A percentile compares a stretch with the other conserved stretches of the same genome.
These are phyloP conservation scores for Dolichallabes microphthalmus DNA, from an alignment of 2,113 vertebrate species.

Conservation along the genomic window DNA sequence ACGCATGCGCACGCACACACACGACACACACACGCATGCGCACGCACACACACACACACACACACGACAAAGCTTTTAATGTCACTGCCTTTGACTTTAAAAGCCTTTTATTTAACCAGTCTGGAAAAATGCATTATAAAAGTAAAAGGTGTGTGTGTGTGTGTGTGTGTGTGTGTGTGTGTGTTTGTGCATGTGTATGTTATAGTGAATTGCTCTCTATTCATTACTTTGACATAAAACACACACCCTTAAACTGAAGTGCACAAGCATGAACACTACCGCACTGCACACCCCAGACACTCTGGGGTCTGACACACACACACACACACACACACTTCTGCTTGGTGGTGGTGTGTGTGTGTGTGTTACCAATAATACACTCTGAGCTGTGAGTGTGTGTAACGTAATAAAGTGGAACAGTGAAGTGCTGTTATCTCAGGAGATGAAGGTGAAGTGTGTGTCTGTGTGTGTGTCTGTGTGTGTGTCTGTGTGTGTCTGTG, in stretches of 20 bases:
- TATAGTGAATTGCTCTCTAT: background rate
- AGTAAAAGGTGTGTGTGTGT: background rate
- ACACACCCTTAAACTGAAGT: background rate
- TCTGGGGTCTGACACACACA: too few relatives aligned
- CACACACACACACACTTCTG: too few relatives aligned
- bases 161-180: slow-evolving; percentile 25
- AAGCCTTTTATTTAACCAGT: background rate
- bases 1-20: background rate
- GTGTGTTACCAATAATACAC: background rate
- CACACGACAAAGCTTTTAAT: background rate
- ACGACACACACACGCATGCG: background rate
- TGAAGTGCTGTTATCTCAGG: background rate
- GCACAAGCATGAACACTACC: too few relatives aligned
- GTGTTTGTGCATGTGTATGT: slow-evolving; percentile 16
- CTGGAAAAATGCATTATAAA: background rate
- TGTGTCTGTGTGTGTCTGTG: background rate
- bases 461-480: background rate
- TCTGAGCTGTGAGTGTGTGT: background rate
- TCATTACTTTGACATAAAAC: background rate
- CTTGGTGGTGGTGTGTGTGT: background rate
- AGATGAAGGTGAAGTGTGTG: too few relatives aligned
- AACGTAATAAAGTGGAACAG: background rate
- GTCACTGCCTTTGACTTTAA: background rate
- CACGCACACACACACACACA: background rate
- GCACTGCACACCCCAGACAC: background rate